phyloP scores from a whole-genome alignment of 2,113 vertebrate genomes.

The Coptodon rendalli region DNA sequence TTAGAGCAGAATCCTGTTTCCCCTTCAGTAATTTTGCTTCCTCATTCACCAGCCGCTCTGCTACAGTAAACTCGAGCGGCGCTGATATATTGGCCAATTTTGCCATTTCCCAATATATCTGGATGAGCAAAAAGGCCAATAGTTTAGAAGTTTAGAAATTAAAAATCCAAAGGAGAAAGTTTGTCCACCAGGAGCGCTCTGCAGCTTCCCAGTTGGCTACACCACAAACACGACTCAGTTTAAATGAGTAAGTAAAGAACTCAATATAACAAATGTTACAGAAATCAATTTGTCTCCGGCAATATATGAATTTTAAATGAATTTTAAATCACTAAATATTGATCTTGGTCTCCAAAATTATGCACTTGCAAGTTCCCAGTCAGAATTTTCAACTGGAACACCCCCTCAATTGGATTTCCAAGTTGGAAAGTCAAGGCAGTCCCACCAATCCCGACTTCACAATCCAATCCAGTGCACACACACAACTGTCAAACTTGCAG shows the following conservation, averaged over 20 bases:
- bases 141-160: not conserved
- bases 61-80: not conserved
- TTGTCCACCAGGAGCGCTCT: not conserved
- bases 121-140: not conserved
- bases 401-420: rapidly evolving
- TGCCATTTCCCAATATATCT: not conserved
- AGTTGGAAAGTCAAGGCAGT: not conserved
- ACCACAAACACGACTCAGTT: not conserved
- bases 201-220: not conserved
- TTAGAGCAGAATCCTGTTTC: not conserved
- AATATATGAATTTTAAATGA: too few species aligned
- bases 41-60: not conserved
- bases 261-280: not conserved
- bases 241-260: not conserved
- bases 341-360: not conserved
- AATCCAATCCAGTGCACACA: not conserved
- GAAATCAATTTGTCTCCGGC: not conserved
- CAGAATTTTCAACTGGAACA: not conserved
- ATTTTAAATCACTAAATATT: not conserved
- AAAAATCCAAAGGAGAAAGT: not conserved
- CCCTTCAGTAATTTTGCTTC: not conserved
- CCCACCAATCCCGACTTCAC: not conserved
- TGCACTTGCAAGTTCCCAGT: not conserved
- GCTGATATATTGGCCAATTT: not conserved
- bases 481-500: not conserved